Evolutionary conservation across 1,140 invertebrate genomes (phyloP), one percentile per base, ranked within the genome.

Genomic region (Calliopsis andreniformis): DNA sequence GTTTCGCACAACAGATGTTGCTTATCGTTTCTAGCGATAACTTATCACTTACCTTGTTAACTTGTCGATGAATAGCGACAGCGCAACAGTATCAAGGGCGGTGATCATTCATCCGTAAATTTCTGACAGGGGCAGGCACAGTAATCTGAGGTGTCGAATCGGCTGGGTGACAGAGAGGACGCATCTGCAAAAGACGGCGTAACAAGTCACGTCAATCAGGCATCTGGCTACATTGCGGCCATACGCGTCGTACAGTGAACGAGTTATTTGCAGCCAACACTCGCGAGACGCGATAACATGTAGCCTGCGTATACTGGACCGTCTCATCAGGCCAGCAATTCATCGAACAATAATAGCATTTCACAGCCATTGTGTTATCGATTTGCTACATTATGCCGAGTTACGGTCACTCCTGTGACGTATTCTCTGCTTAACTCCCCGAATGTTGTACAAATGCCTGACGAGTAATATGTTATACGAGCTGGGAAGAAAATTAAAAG

Each of bases 271-370:
- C 49, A 45, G n/a, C 39, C 18, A 45, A 39, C 71, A 42, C 45
- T 35, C 12, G 35, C 35, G 47, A 73, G 35, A 55, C 35, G 49
- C 35, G 49, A 66, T 66, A 66, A 55, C 70, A 18, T 35, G 49
- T 20, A 55, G n/a, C 23, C 67, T 47, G 16, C 12, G 42, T 53
- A 28, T 45, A 28, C n/a, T n/a, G 45, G 49, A 20, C 39, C n/a
- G 49, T 66, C 70, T 73, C 70, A 73, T 75, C 51, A 67, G 32
- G 51, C 20, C 8, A 28, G 20, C 28, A 67, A 75, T 75, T 75
- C 62, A 73, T 66, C 70, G 49, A 49, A 23, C 30, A 67, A 58
- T 67, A 56, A 75, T 56, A 35, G 45, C 49, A 56, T 67, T 67
- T 75, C 49, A 25, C 42, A 47, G 30, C 35, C 49, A 73, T 73